These are phyloP conservation scores for Spodoptera frugiperda DNA, from an alignment of 1,140 invertebrate genomes.

Conservation along the genomic window DNA sequence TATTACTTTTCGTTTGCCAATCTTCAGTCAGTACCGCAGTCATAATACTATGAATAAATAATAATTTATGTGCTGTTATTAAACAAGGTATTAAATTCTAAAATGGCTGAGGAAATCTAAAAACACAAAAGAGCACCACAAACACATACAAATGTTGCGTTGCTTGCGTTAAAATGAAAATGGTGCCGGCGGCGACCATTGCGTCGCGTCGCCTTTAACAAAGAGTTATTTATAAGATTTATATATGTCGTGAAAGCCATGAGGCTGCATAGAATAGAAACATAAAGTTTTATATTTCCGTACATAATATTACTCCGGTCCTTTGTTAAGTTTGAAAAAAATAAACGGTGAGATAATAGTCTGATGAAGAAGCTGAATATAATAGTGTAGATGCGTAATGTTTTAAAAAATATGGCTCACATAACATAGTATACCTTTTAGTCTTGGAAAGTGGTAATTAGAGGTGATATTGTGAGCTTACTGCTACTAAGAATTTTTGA, in stretches of 20 bases:
- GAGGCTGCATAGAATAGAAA: constrained; percentile 26
- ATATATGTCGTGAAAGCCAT: constrained; percentile 32
- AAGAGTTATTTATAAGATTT: constrained; percentile 35
- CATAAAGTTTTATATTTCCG: constrained; percentile 36
- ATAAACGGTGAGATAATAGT: not conserved
- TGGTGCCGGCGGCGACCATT: not conserved
- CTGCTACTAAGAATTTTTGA: too few species aligned
- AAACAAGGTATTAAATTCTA: too few species aligned
- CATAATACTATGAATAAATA: too few species aligned
- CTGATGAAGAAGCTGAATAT: not conserved
- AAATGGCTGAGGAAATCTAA: not conserved
- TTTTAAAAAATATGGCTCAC: too few species aligned
- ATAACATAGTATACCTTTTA: too few species aligned
- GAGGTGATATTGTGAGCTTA: too few species aligned
- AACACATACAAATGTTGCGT: not conserved
- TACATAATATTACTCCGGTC: not conserved
- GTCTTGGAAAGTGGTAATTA: too few species aligned
- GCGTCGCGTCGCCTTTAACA: constrained; percentile 14
- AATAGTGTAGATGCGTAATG: too few species aligned
- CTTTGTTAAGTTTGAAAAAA: constrained; percentile 3
- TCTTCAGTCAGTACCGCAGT: too few species aligned
- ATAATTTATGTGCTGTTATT: too few species aligned
- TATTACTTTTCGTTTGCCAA: too few species aligned
- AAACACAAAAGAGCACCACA: not conserved
- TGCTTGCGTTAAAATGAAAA: constrained; percentile 4